Conservation (phyloP, 2,888 invertebrate species). For the Calliphora vomitoria region DNA sequence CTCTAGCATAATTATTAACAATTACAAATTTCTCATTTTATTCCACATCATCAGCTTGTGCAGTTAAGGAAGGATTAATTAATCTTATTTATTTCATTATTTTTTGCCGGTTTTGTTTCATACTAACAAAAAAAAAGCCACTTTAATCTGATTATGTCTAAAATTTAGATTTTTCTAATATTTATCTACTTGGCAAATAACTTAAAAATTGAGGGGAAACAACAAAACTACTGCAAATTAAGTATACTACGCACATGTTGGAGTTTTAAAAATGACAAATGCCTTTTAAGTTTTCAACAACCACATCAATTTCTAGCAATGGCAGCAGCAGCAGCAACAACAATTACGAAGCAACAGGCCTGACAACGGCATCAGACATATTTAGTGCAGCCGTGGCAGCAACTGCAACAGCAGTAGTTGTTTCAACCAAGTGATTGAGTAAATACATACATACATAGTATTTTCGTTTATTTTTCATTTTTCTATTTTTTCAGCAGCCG, state of each 20-base stretch:
- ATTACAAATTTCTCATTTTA: slow-evolving; percentile 25
- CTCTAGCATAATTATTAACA: slow-evolving; percentile 5
- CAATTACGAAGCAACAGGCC: slow-evolving; percentile 2
- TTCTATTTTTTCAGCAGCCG: slow-evolving; percentile 52
- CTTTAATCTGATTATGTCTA: slow-evolving; percentile 50
- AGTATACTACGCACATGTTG: slow-evolving; percentile 46
- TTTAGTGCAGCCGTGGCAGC: slow-evolving; percentile 65
- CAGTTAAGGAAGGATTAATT: slow-evolving; percentile 28
- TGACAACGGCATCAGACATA: slow-evolving; percentile 63
- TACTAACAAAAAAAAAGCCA: neutral
- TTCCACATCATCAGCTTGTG: slow-evolving; percentile 10
- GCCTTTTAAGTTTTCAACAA: slow-evolving; percentile 64
- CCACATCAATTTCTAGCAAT: slow-evolving; percentile 51
- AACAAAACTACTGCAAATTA: neutral
- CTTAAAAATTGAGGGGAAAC: neutral
- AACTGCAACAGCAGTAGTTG: slow-evolving; percentile 44
- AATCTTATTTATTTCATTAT: neutral
- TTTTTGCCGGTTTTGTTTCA: neutral
- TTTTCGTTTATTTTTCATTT: neutral
- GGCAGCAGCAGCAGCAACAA: slow-evolving; percentile 18
- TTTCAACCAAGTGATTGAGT: neutral
- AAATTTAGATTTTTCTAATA: slow-evolving; percentile 44
- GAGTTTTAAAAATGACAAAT: slow-evolving; percentile 58
- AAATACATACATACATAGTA: neutral
- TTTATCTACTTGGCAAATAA: neutral